These are phyloP conservation scores for Akabosia matsudoensis DNA, from an alignment of 1,140 invertebrate genomes.

Conservation along the genomic window DNA sequence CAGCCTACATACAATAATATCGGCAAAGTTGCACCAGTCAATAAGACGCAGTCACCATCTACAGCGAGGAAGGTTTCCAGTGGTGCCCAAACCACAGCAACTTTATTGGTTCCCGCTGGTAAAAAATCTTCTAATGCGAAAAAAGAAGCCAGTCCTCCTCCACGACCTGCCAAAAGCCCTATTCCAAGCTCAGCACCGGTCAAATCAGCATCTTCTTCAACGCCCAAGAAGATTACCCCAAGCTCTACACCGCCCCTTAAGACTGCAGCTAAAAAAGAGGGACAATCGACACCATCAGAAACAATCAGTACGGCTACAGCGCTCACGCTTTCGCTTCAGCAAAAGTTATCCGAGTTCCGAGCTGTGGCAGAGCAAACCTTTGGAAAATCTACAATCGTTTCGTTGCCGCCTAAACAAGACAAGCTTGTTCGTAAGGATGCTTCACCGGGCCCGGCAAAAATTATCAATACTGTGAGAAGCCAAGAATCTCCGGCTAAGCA, in stretches of 20 bases:
- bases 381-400: background rate
- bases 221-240: background rate
- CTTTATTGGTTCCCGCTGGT: background rate
- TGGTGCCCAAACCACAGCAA: background rate
- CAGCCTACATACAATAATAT: too few species aligned
- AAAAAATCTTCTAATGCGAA: background rate
- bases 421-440: background rate
- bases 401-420: background rate
- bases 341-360: slow-evolving; percentile 5
- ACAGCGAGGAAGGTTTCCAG: background rate
- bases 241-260: background rate
- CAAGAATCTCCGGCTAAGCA: background rate
- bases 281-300: background rate
- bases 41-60: background rate
- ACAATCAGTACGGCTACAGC: background rate
- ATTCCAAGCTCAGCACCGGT: background rate
- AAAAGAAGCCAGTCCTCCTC: background rate
- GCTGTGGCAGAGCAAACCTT: slow-evolving; percentile 1
- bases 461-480: background rate
- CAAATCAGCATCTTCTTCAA: background rate
- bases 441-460: background rate
- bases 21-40: too few species aligned
- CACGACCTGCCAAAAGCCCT: background rate
- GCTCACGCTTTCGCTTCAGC: background rate
- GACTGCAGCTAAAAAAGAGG: background rate